Conservation (phyloP, 2,888 invertebrate species). For the Auanema sp. region DNA sequence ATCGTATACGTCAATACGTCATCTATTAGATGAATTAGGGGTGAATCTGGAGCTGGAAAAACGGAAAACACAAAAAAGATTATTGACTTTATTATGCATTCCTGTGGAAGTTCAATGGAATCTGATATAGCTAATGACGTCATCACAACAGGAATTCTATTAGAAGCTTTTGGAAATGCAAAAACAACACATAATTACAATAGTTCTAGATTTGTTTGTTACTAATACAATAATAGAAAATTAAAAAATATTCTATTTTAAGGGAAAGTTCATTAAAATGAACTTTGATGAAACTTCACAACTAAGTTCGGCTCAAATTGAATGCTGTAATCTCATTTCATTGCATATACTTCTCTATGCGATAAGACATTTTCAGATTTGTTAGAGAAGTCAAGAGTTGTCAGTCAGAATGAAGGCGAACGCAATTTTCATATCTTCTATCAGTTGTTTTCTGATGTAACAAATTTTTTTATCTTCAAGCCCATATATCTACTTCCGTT, state of each 20-base stretch:
- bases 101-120: slow-evolving; percentile 22
- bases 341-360: background rate
- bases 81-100: slow-evolving; percentile 65
- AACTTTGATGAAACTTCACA: slow-evolving; percentile 51
- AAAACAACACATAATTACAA: slow-evolving; percentile 60
- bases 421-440: slow-evolving; percentile 76
- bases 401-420: slow-evolving; percentile 72
- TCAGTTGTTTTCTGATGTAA: slow-evolving; percentile 67
- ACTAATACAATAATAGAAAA: background rate
- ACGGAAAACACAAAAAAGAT: slow-evolving; percentile 70
- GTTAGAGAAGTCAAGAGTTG: slow-evolving; percentile 70
- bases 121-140: slow-evolving; percentile 19
- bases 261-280: slow-evolving; percentile 63
- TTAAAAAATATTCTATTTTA: slow-evolving; percentile 11
- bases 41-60: slow-evolving; percentile 72
- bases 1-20: background rate
- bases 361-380: slow-evolving; percentile 43
- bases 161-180: slow-evolving; percentile 63
- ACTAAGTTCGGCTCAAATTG: slow-evolving; percentile 55
- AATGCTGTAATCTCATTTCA: slow-evolving; percentile 49
- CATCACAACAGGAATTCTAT: slow-evolving; percentile 33
- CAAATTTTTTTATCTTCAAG: background rate
- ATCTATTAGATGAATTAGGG: slow-evolving; percentile 64
- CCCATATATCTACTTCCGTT: no score
- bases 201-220: slow-evolving; percentile 57